These are phyloP conservation scores for Cetoscarus ocellatus DNA, from an alignment of 2,797 vertebrate species.

Conservation along the genomic window DNA sequence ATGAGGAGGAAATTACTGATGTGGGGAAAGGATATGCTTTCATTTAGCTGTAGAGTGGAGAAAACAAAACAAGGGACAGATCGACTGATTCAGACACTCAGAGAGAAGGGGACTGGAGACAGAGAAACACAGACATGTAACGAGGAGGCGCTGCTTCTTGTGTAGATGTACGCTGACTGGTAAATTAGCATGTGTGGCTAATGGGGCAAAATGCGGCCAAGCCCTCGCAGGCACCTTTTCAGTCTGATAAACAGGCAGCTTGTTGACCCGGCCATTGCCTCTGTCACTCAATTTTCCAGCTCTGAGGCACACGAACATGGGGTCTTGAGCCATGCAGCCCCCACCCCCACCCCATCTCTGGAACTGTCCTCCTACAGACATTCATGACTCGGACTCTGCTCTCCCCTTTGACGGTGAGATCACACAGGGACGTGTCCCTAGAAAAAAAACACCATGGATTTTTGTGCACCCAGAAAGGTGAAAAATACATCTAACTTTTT, in stretches of 20 bases:
- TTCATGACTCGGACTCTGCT: too few species aligned
- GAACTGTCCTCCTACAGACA: too few species aligned
- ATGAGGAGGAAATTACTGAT: constrained; percentile 27
- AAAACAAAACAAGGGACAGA: constrained; percentile 31
- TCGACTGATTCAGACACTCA: constrained; percentile 13
- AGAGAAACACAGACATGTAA: not conserved
- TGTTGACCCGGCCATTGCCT: constrained; percentile 61
- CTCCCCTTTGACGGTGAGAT: too few species aligned
- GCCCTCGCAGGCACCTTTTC: constrained; percentile 55
- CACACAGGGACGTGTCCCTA: too few species aligned
- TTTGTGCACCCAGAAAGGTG: too few species aligned
- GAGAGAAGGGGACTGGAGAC: not conserved
- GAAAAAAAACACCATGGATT: too few species aligned
- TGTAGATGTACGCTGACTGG: constrained; percentile 62
- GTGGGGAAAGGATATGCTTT: constrained; percentile 30
- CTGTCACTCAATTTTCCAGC: constrained; percentile 52
- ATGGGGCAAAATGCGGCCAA: constrained; percentile 59
- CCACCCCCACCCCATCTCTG: too few species aligned
- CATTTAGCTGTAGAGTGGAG: constrained; percentile 34
- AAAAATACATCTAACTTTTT: too few species aligned
- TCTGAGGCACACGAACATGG: constrained; percentile 48
- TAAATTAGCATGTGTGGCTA: constrained; percentile 75
- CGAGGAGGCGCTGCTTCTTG: constrained; percentile 18
- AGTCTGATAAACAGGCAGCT: constrained; percentile 65
- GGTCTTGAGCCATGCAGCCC: too few species aligned